phyloP scores from a whole-genome alignment of 2,797 vertebrate genomes.

The Neopelma chrysocephalum region DNA sequence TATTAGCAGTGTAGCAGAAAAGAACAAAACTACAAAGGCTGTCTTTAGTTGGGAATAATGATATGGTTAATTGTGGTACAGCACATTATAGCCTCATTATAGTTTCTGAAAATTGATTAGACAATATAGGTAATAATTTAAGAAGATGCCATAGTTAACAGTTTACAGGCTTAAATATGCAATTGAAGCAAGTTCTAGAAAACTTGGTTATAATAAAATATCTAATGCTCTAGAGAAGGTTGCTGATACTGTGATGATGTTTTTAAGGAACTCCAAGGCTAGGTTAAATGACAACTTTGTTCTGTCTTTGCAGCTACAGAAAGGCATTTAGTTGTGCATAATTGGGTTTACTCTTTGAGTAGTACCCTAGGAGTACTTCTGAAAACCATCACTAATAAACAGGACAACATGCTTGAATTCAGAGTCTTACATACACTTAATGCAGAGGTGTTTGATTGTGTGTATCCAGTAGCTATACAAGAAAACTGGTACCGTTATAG shows the following conservation, averaged over 20 bases:
- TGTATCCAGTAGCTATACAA: background rate
- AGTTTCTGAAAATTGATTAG: background rate
- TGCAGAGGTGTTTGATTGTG: background rate
- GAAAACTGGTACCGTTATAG: background rate
- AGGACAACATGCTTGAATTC: background rate
- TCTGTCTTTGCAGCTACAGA: background rate
- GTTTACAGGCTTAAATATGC: background rate
- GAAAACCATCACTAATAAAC: background rate
- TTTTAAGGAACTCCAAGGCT: background rate
- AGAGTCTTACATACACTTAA: background rate
- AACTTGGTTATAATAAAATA: background rate
- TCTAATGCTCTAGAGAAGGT: background rate
- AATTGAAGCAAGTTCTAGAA: background rate
- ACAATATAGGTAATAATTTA: background rate
- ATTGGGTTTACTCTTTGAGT: background rate
- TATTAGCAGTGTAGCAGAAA: background rate
- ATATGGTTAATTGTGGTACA: background rate
- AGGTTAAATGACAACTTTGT: background rate
- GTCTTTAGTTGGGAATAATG: background rate
- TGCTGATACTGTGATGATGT: background rate
- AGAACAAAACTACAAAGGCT: background rate
- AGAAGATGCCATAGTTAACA: background rate
- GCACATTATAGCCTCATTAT: background rate
- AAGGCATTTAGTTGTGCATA: background rate
- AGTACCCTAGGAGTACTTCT: background rate